Conservation (phyloP, 2,888 invertebrate species). For the Nephrotoma appendiculata region DNA sequence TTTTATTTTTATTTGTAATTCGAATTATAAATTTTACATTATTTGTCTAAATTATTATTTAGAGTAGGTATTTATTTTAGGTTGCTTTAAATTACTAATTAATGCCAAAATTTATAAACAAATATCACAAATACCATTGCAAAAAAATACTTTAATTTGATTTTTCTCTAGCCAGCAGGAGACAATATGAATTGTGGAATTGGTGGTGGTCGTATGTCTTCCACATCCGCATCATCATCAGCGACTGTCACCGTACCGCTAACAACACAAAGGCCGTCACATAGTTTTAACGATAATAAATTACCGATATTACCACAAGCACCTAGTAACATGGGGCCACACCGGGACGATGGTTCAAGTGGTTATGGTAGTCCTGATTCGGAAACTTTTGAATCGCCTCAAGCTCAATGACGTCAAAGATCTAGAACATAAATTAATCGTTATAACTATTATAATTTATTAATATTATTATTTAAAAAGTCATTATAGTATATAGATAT, state of each 20-base stretch:
- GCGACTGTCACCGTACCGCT: slow-evolving; percentile 4
- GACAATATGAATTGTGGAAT: slow-evolving; percentile 26
- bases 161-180: slow-evolving; percentile 30
- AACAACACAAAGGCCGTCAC: neutral
- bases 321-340: slow-evolving; percentile 8
- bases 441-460: neutral
- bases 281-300: slow-evolving; percentile 28
- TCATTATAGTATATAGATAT: neutral
- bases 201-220: slow-evolving; percentile 3
- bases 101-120: neutral
- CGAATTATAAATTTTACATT: neutral
- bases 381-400: slow-evolving; percentile 40
- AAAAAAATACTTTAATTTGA: slow-evolving; percentile 1
- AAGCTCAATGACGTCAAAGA: slow-evolving; percentile 31
- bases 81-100: neutral
- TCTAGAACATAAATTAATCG: slow-evolving; percentile 3
- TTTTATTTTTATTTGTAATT: neutral
- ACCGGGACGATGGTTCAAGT: slow-evolving; percentile 55
- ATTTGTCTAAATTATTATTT: neutral
- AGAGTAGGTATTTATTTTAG: neutral
- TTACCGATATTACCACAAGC: slow-evolving; percentile 22
- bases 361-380: slow-evolving; percentile 69
- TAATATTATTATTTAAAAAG: neutral
- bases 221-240: slow-evolving; percentile 3
- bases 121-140: neutral